These are phyloP conservation scores for Epinephelus cyanopodus DNA, from an alignment of 2,113 vertebrate genomes.

Conservation along the genomic window DNA sequence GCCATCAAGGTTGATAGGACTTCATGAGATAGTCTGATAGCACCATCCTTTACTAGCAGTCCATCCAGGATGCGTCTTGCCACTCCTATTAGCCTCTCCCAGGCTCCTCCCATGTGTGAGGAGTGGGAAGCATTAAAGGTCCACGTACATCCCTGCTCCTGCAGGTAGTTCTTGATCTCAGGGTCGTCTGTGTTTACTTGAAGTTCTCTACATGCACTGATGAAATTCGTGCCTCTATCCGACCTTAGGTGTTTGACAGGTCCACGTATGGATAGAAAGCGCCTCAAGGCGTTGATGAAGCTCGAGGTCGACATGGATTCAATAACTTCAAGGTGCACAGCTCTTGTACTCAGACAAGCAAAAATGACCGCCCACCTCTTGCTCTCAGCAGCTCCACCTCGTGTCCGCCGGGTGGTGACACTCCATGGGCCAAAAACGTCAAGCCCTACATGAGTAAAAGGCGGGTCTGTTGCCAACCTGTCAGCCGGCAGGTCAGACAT, in stretches of 20 bases:
- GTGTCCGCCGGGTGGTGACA: background rate
- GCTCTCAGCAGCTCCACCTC: background rate
- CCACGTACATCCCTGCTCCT: background rate
- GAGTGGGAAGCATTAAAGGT: no score
- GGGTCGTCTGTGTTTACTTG: background rate
- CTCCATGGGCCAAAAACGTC: background rate
- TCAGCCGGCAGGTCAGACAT: background rate
- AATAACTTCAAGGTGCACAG: constrained; percentile 51
- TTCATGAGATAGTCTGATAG: no score
- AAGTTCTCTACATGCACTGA: constrained; percentile 13
- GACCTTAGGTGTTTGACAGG: constrained; percentile 7
- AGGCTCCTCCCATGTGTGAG: no score
- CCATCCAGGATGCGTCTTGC: no score
- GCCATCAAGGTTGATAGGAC: no score
- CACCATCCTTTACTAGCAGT: no score
- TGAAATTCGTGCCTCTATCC: constrained; percentile 29
- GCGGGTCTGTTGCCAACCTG: background rate
- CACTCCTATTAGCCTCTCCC: no score
- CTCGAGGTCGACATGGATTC: constrained; percentile 24
- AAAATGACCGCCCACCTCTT: constrained; percentile 15
- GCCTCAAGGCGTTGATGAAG: constrained; percentile 48
- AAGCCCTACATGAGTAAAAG: background rate
- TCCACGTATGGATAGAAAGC: background rate
- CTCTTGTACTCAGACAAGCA: constrained; percentile 31
- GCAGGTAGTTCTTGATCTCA: constrained; percentile 5